phyloP scores from a whole-genome alignment of 2,797 vertebrate species.

The Spea hammondii region DNA sequence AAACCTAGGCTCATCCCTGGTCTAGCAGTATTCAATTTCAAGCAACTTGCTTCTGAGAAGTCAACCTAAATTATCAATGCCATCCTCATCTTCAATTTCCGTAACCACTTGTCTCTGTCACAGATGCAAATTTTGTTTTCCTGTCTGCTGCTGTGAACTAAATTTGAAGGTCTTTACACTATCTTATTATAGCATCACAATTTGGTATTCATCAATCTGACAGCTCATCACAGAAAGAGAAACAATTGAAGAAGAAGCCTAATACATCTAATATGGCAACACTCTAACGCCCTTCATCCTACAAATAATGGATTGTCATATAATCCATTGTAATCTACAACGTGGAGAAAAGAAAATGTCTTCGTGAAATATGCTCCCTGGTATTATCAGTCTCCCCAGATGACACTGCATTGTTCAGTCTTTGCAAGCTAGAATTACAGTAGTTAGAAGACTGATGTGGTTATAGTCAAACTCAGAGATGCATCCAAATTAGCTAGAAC shows the following conservation, averaged over 20 bases:
- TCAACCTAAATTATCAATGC: not conserved
- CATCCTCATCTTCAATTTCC: not conserved
- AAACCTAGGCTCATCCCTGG: too few species aligned
- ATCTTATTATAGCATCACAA: not conserved
- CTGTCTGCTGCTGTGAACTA: not conserved
- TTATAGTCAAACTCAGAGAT: not conserved
- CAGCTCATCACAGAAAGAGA: not conserved
- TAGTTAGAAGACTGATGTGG: not conserved
- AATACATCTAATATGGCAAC: too few species aligned
- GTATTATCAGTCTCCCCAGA: constrained; percentile 1
- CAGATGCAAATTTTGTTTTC: not conserved
- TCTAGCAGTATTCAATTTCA: too few species aligned
- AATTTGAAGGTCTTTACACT: constrained; percentile 1
- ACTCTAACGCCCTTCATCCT: not conserved
- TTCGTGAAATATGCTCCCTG: constrained; percentile 5
- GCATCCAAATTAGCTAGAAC: not conserved
- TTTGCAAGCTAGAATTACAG: not conserved
- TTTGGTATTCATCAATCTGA: constrained; percentile 7
- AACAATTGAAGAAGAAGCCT: constrained; percentile 1
- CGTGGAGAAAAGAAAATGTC: constrained; percentile 1
- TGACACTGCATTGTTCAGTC: not conserved
- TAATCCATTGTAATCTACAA: constrained; percentile 20
- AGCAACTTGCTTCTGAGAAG: too few species aligned
- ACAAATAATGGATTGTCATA: constrained; percentile 16
- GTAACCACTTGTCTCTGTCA: not conserved